A percentile compares a stretch with the other conserved stretches of the same genome.
These are phyloP conservation scores for Aporophyla nigra DNA, from an alignment of 2,888 invertebrate genomes.

Conservation along the genomic window DNA sequence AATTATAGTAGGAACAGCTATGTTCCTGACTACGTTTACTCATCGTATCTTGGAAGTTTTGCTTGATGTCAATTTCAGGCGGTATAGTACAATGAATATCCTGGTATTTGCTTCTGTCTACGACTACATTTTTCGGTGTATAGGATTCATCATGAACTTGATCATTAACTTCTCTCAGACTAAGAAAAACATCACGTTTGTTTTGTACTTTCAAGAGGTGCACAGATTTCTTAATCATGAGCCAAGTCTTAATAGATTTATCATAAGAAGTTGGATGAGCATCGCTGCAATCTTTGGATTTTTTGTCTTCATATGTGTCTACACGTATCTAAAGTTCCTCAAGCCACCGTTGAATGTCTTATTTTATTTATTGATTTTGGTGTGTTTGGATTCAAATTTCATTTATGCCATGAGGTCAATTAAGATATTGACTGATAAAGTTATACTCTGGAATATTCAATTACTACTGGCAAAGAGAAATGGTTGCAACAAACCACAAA, in stretches of 20 bases:
- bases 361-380: background rate
- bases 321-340: background rate
- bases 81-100: background rate
- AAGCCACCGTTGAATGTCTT: slow-evolving; percentile 16
- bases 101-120: slow-evolving; percentile 14
- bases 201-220: slow-evolving; percentile 31
- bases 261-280: slow-evolving; percentile 11
- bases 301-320: background rate
- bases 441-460: slow-evolving; percentile 13
- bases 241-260: background rate
- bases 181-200: slow-evolving; percentile 7
- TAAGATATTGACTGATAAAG: slow-evolving; percentile 28
- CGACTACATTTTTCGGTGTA: background rate
- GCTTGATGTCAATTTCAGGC: slow-evolving; percentile 8
- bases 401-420: slow-evolving; percentile 13
- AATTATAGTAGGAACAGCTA: background rate
- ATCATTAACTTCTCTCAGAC: background rate
- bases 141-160: slow-evolving; percentile 24
- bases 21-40: background rate
- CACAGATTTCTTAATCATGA: slow-evolving; percentile 20
- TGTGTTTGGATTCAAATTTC: slow-evolving; percentile 18
- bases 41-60: slow-evolving; percentile 10
- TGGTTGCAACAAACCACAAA: background rate
- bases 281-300: slow-evolving; percentile 1
- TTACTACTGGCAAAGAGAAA: background rate